Percentiles rank a stretch among this genome's conserved stretches.
Evolutionary conservation across 2,113 vertebrate species (phyloP).

Genomic region (Danio rerio): GRCz12tu NC_133198.1:30947001-30947500

Average conservation of each 20-base stretch:
- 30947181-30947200: constrained; percentile 71
- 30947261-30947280: constrained; percentile 36
- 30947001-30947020: too few species aligned
- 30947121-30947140: constrained; percentile 80
- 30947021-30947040: too few species aligned
- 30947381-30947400: constrained; percentile 15
- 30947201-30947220: constrained; percentile 54
- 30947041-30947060: too few species aligned
- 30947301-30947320: constrained; percentile 52
- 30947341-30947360: constrained; percentile 28
- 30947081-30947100: constrained; percentile 39
- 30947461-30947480: not conserved
- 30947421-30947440: constrained; percentile 48
- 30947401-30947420: constrained; percentile 22
- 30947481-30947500: constrained; percentile 16
- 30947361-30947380: constrained; percentile 28
- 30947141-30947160: constrained; percentile 74
- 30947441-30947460: not conserved
- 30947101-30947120: constrained; percentile 61
- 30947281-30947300: constrained; percentile 38
- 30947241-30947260: constrained; percentile 13
- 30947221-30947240: constrained; percentile 42
- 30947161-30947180: constrained; percentile 72
- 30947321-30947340: constrained; percentile 37
- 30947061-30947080: not conserved